These are phyloP conservation scores for Poecilia gillii DNA, from an alignment of 2,797 vertebrate species.

Conservation along the genomic window DNA sequence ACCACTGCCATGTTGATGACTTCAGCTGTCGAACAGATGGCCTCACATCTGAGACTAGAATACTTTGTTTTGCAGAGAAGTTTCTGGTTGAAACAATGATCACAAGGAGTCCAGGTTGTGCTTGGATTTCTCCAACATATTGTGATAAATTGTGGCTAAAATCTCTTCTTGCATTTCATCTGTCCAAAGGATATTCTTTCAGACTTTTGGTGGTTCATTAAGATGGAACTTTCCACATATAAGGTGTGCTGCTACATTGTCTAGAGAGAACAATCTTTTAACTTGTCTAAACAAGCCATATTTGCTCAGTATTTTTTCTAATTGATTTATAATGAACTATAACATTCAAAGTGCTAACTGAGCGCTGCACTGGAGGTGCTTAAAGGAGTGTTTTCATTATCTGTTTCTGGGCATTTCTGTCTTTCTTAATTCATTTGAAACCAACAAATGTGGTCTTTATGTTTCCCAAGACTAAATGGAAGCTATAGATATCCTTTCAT, in stretches of 20 bases:
- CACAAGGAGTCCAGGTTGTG: neutral
- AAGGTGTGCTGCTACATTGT: neutral
- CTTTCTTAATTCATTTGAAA: conserved; percentile 3
- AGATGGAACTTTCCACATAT: neutral
- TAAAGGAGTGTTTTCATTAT: neutral
- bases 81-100: neutral
- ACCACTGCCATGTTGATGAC: too few species aligned
- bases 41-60: neutral
- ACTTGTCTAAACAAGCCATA: neutral
- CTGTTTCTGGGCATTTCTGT: neutral
- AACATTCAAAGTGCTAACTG: neutral
- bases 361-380: neutral
- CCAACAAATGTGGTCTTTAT: neutral
- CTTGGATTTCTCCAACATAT: neutral
- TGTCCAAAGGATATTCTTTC: neutral
- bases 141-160: neutral
- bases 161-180: neutral
- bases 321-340: neutral
- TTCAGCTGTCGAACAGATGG: neutral
- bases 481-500: neutral
- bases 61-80: neutral
- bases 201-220: neutral
- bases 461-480: neutral
- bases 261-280: neutral
- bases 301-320: neutral